Evolutionary conservation across 2,888 invertebrate species (phyloP), one percentile per base, ranked within the genome.

Genomic region (Megalurothrips usitatus): DNA sequence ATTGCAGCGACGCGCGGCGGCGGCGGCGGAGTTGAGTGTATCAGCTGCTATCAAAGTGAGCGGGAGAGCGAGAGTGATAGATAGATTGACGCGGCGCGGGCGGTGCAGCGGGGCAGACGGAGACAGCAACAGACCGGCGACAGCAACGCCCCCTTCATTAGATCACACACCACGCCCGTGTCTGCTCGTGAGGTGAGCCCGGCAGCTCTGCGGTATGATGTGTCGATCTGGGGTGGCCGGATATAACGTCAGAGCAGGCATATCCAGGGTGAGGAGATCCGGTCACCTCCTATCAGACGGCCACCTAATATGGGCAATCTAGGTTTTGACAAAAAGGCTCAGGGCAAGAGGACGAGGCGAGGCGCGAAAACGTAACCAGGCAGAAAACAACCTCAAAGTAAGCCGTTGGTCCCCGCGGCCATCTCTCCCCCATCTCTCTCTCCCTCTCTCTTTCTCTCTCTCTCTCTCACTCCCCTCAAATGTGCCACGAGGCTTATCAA

Each of bases 11-110:
- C 34, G 34, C 34, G 34, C 34, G 34, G 34, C 34, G 34, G 34
- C 34, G 34, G 34, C 34, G 34, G 34, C 68, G 12, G 68, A 75
- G 68, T 75, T 75, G 68, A 75, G 68, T 75, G 68, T 75, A 75
- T 75, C 68, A 75, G 68, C 68, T 75, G 68, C 68, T 75, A 75
- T 75, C 68, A 75, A 75, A 75, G 68, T 26, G 68, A 75, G 68
- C 68, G 68, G 34, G 34, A 43, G 34, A 75, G 68, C 26, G 68
- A 75, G 68, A 75, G 68, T 75, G 68, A 75, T 75, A 26, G 68
- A 75, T 75, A 26, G 68, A 75, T 75, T 26, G 68, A 75, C 68
- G 68, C 68, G 68, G 14, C 23, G 68, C 68, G 23, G 14, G 23
- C 68, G 68, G 68, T 26, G 68, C 12, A 43, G 34, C 34, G 34